These are phyloP conservation scores for Amyelois transitella DNA, from an alignment of 1,140 invertebrate genomes.

Conservation along the genomic window DNA sequence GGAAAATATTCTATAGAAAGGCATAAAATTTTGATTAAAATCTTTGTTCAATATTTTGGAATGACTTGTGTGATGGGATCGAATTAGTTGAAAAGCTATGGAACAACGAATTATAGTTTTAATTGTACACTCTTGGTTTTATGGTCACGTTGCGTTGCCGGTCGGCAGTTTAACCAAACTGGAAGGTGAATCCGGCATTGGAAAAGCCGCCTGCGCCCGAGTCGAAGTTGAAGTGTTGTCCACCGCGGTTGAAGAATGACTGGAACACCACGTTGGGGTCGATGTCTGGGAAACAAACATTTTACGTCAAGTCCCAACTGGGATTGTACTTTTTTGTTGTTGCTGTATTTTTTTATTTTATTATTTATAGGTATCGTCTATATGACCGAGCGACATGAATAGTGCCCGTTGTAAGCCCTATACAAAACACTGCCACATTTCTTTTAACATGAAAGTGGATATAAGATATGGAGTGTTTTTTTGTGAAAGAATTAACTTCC, in stretches of 20 bases:
- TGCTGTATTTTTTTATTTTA: too few relatives aligned
- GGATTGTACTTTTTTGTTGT: too few relatives aligned
- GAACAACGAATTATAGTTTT: background rate
- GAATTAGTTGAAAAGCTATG: background rate
- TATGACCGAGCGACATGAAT: too few relatives aligned
- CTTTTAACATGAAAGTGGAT: too few relatives aligned
- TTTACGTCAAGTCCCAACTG: too few relatives aligned
- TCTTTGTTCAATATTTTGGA: background rate
- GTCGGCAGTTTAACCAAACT: constrained; percentile 78
- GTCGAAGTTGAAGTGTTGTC: constrained; percentile 66
- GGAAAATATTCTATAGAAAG: background rate
- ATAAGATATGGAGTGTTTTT: too few relatives aligned
- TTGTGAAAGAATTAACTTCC: too few relatives aligned
- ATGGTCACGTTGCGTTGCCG: background rate
- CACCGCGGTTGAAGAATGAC: constrained; percentile 81
- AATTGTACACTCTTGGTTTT: background rate
- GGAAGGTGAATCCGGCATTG: constrained; percentile 78
- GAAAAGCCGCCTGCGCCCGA: constrained; percentile 68
- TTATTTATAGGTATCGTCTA: background rate
- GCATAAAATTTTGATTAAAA: background rate
- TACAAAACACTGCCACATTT: too few relatives aligned
- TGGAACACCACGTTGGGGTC: constrained; percentile 87
- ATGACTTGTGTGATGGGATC: background rate
- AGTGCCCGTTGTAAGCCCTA: too few relatives aligned
- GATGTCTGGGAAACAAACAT: constrained; percentile 76